A percentile compares a stretch with the other conserved stretches of the same genome.
Evolutionary conservation across 2,888 invertebrate genomes (phyloP).

Genomic region (Glaucopsyche alexis): DNA sequence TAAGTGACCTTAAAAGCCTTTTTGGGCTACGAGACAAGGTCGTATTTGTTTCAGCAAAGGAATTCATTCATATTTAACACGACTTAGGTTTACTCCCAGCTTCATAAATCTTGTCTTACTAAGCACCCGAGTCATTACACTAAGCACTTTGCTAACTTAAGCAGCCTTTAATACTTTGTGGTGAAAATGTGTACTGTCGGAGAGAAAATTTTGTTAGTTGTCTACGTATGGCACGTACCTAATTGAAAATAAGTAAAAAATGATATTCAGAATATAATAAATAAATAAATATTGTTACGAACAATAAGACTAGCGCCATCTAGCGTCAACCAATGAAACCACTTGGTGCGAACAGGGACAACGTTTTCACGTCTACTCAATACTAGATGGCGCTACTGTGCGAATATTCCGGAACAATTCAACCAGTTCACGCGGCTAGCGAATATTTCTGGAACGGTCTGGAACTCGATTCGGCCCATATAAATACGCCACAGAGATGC

Average conservation of each 20-base stretch:
- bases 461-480: no score
- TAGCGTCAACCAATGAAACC: no score
- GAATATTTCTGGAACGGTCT: no score
- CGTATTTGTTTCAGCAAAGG: slow-evolving; percentile 28
- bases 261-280: background rate
- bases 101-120: slow-evolving; percentile 41
- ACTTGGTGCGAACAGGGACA: no score
- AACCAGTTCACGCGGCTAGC: no score
- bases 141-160: slow-evolving; percentile 41
- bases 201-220: slow-evolving; percentile 2
- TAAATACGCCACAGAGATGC: no score
- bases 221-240: background rate
- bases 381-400: no score
- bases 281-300: background rate
- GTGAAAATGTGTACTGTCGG: slow-evolving; percentile 34
- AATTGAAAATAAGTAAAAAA: background rate
- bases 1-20: slow-evolving; percentile 17
- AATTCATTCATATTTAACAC: slow-evolving; percentile 28
- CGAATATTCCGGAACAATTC: no score
- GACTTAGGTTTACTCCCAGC: slow-evolving; percentile 30
- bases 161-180: slow-evolving; percentile 42
- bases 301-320: no score
- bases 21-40: slow-evolving; percentile 22
- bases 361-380: no score
- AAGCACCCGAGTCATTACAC: slow-evolving; percentile 43